These are phyloP conservation scores for Thryonomys swinderianus DNA, from an alignment of 2,113 vertebrate species.

Conservation along the genomic window DNA sequence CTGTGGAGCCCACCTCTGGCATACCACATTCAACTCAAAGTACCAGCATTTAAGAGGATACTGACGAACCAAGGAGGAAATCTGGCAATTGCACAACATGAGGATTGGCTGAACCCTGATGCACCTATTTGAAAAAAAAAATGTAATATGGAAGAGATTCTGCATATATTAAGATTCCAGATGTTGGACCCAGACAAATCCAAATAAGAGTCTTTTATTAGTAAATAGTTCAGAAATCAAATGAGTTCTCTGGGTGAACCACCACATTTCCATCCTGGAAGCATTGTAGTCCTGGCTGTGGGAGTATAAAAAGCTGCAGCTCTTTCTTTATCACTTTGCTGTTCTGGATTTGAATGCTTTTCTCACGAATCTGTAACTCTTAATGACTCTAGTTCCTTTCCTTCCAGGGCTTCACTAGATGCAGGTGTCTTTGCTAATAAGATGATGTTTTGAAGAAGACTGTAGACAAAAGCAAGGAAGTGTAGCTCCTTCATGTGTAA, in stretches of 20 bases:
- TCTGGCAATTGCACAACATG: not conserved
- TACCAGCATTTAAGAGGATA: not conserved
- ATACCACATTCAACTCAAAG: not conserved
- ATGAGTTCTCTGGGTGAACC: not conserved
- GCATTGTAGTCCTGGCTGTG: not conserved
- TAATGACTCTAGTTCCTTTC: not conserved
- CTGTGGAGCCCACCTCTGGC: not conserved
- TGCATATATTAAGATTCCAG: not conserved
- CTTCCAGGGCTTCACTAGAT: not conserved
- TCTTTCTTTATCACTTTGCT: not conserved
- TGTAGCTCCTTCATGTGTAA: slow-evolving; percentile 31
- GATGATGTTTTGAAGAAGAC: not conserved
- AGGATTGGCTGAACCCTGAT: not conserved
- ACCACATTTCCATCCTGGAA: not conserved
- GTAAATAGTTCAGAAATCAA: slow-evolving; percentile 25
- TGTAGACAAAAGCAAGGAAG: slow-evolving; percentile 63
- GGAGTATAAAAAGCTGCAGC: not conserved
- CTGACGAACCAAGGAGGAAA: not conserved
- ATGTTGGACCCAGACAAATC: not conserved
- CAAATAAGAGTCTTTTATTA: not conserved
- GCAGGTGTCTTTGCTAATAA: not conserved
- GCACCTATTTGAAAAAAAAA: not conserved
- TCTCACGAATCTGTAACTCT: not conserved
- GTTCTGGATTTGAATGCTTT: not conserved
- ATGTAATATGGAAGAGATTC: not conserved